phyloP scores from a whole-genome alignment of 2,888 invertebrate species.

The Conus canariensis region DNA sequence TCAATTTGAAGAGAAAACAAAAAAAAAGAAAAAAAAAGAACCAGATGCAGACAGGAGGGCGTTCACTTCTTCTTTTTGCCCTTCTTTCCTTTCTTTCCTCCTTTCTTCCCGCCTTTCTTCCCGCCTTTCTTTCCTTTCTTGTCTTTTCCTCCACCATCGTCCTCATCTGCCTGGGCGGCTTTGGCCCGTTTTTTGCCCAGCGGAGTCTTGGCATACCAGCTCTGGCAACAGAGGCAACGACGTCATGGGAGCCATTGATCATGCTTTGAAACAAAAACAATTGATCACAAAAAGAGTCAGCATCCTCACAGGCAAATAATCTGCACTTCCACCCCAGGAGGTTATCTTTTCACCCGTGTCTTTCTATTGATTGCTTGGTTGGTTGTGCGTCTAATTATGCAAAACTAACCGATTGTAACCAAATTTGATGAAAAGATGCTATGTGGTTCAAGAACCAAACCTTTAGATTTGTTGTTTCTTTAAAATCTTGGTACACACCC shows the following conservation, averaged over 20 bases:
- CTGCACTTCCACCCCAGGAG: not conserved
- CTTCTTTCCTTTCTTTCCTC: slow-evolving; percentile 50
- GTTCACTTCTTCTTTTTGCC: slow-evolving; percentile 61
- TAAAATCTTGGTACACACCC: no score
- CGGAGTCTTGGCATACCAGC: slow-evolving; percentile 86
- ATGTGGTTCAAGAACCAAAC: no score
- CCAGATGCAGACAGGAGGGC: not conserved
- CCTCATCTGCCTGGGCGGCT: slow-evolving; percentile 78
- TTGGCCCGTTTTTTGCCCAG: slow-evolving; percentile 88
- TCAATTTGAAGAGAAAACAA: not conserved
- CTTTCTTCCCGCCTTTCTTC: slow-evolving; percentile 66
- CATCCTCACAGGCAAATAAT: not conserved
- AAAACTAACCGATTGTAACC: no score
- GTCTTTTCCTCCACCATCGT: slow-evolving; percentile 68
- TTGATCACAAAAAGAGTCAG: not conserved
- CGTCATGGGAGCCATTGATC: not conserved
- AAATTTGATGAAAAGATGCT: no score
- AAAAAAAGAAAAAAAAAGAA: not conserved
- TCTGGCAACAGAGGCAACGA: slow-evolving; percentile 56
- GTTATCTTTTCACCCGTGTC: no score
- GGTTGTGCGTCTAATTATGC: no score
- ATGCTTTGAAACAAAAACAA: not conserved
- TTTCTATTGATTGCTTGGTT: no score
- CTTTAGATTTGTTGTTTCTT: no score
- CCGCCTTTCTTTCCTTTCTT: slow-evolving; percentile 65